Evolutionary conservation across 2,113 vertebrate species (phyloP), one percentile per base, ranked within the genome.

Genomic region (Procavia capensis): DNA sequence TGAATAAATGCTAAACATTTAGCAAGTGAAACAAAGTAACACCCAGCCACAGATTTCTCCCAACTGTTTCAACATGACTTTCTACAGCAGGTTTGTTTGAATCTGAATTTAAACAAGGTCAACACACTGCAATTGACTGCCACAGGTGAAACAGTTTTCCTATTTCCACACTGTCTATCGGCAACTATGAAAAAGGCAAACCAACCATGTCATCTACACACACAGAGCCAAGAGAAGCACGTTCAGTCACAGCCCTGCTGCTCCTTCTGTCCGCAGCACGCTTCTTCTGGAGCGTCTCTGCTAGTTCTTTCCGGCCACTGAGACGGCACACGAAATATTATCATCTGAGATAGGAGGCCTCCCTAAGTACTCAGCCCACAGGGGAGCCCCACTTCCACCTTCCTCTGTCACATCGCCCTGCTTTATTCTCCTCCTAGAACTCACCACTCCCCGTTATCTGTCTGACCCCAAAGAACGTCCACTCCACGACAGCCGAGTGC

Each of bases 21-120:
- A 79, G 72, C 43, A 94, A 79, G 36, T 57, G n/a, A 9, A 84
- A 66, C 20, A 83, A 66, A 82, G 76, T 50, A 80, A 76, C 27
- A 85, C 10, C 25, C n/a, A 86, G 66, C n/a, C n/a, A 91, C n/a
- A 93, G n/a, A 90, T 50, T 79, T 86, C 24, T 47, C 34, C 20
- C 43, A 88, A 68, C 14, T 88, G 76, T 80, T 89, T 89, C 45
- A 78, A 92, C n/a, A 83, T 94, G n/a, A 59, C 39, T 89, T 90
- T 78, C 59, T 87, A 85, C 80, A 92, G 75, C 4, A 54, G 45
- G 31, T 86, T 80, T 81, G 31, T 14, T 25, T 54, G 75, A 86
- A 39, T 84, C n/a, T 84, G 47, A 50, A 92, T 75, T 90, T 94
- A 80, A 94, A 92, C 39, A 87, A 88, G 20, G n/a, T 31, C 74